Conservation (phyloP, 2,888 invertebrate species). For the Isoperla grammatica region DNA sequence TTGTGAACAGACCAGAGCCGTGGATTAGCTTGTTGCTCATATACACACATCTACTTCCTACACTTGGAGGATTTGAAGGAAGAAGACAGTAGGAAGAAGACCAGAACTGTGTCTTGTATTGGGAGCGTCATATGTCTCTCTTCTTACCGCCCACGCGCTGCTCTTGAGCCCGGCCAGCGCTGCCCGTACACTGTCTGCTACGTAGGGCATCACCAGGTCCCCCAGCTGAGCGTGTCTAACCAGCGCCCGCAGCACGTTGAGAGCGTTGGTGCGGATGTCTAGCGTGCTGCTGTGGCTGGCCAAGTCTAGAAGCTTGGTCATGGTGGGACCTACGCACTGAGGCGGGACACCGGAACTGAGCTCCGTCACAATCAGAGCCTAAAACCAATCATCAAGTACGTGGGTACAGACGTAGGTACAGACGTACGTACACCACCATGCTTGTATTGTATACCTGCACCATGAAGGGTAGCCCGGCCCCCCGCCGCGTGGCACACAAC, state of each 20-base stretch:
- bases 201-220: conserved; percentile 61
- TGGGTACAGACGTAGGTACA: too few relatives aligned
- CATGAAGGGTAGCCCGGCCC: conserved; percentile 92
- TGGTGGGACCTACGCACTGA: conserved; percentile 53
- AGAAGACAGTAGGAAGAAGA: too few relatives aligned
- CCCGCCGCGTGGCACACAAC: conserved; percentile 78
- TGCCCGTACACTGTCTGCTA: conserved; percentile 62
- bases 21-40: conserved; percentile 8
- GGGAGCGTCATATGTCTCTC: too few relatives aligned
- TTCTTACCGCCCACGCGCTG: conserved; percentile 67
- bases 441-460: too few relatives aligned
- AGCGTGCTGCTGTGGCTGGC: conserved; percentile 36
- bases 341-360: conserved; percentile 54
- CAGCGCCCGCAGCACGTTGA: conserved; percentile 79
- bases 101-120: too few relatives aligned
- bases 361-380: conserved; percentile 75
- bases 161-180: conserved; percentile 71
- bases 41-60: not conserved
- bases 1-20: conserved; percentile 29
- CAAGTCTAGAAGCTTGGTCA: conserved; percentile 50
- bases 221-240: conserved; percentile 71
- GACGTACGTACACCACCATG: too few relatives aligned
- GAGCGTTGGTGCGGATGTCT: conserved; percentile 67
- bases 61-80: too few relatives aligned
- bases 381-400: conserved; percentile 36